Evolutionary conservation across 37 sponge, comb jelly and placozoan species (phyloP).

Genomic region (Halichondria panicea): DNA sequence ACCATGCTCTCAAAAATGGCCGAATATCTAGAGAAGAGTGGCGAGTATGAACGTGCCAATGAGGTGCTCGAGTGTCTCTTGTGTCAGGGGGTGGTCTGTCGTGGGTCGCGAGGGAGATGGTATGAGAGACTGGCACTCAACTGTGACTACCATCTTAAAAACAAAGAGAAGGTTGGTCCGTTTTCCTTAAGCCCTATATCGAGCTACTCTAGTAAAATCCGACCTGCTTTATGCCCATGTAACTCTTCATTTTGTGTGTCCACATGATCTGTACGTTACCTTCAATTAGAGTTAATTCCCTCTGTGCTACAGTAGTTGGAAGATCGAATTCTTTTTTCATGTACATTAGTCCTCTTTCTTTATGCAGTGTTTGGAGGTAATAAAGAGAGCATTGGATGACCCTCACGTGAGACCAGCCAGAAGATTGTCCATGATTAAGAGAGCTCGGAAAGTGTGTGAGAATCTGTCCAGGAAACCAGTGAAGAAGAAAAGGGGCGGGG

Average conservation of each 20-base stretch:
- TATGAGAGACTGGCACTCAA: slow-evolving; percentile 83
- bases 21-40: slow-evolving; percentile 66
- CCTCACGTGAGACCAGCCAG: slow-evolving; percentile 22
- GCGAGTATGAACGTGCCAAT: slow-evolving; percentile 53
- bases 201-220: neutral
- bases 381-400: slow-evolving; percentile 51
- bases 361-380: slow-evolving; percentile 63
- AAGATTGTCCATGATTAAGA: slow-evolving; percentile 44
- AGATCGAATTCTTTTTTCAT: neutral
- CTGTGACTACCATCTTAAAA: slow-evolving; percentile 71
- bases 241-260: neutral
- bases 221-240: neutral
- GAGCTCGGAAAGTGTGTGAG: slow-evolving; percentile 52
- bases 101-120: slow-evolving; percentile 51
- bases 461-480: neutral
- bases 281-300: too few relatives aligned
- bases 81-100: slow-evolving; percentile 28
- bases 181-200: neutral
- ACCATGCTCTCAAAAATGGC: slow-evolving; percentile 29
- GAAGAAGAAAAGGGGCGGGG: neutral
- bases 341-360: neutral
- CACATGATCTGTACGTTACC: neutral
- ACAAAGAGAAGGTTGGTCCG: slow-evolving; percentile 39
- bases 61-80: slow-evolving; percentile 54
- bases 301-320: neutral